Evolutionary conservation across 1,140 invertebrate genomes (phyloP).

Genomic region (Acromyrmex heyeri): DNA sequence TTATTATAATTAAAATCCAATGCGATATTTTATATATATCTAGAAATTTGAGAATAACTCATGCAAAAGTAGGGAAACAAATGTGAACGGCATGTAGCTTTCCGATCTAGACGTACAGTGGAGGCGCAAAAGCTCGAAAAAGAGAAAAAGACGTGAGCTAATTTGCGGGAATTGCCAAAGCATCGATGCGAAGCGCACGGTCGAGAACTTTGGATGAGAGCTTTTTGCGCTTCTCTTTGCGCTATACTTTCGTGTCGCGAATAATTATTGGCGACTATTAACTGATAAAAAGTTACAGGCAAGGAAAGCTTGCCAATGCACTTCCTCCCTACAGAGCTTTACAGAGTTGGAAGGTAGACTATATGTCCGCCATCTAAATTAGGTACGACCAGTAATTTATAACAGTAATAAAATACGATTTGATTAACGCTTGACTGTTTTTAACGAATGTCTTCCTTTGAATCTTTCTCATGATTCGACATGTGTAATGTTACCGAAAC

Average conservation of each 20-base stretch:
- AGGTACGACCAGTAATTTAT: constrained; percentile 74
- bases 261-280: constrained; percentile 78
- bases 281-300: constrained; percentile 75
- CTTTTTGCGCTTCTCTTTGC: constrained; percentile 66
- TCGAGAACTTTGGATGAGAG: constrained; percentile 62
- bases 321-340: not conserved
- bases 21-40: not conserved
- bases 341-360: constrained; percentile 60
- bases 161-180: constrained; percentile 26
- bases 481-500: not conserved
- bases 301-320: constrained; percentile 34
- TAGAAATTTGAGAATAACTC: not conserved
- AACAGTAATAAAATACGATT: constrained; percentile 74
- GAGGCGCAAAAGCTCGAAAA: not conserved
- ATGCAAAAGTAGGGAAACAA: constrained; percentile 4
- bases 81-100: constrained; percentile 1
- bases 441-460: constrained; percentile 63
- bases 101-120: not conserved
- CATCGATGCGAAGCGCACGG: constrained; percentile 49
- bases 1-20: constrained; percentile 37
- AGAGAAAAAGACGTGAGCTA: constrained; percentile 9
- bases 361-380: constrained; percentile 69
- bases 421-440: constrained; percentile 73
- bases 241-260: constrained; percentile 70
- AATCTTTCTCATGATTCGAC: constrained; percentile 6